These are phyloP conservation scores for Lepidonotus clava DNA, from an alignment of 2,888 invertebrate genomes.

Conservation along the genomic window DNA sequence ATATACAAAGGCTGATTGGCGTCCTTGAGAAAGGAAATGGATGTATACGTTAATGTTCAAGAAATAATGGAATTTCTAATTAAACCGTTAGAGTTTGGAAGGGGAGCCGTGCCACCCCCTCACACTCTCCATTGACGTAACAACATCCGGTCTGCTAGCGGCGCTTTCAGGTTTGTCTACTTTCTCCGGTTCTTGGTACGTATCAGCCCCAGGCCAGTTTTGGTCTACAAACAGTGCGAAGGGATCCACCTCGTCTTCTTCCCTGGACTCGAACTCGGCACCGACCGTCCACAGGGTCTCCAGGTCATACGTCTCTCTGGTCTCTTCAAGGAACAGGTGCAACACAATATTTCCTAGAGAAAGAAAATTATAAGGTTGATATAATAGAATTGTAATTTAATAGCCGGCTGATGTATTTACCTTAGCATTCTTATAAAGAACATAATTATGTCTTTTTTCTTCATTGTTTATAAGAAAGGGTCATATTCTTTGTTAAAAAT, in stretches of 20 bases:
- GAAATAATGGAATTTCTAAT: too few species aligned
- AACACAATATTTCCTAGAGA: constrained; percentile 92
- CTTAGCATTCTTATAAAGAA: too few species aligned
- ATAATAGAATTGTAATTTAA: too few species aligned
- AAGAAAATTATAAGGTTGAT: too few species aligned
- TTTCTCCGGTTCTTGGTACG: constrained; percentile 50
- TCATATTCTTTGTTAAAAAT: too few species aligned
- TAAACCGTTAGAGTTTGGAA: background rate
- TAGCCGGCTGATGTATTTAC: too few species aligned
- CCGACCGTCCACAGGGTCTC: constrained; percentile 96
- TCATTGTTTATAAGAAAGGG: too few species aligned
- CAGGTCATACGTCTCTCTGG: constrained; percentile 89
- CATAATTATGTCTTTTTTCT: too few species aligned
- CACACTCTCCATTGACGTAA: constrained; percentile 36
- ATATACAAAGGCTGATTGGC: too few species aligned
- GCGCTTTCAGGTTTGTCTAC: background rate
- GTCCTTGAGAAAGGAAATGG: too few species aligned
- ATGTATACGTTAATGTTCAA: too few species aligned
- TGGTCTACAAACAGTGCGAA: constrained; percentile 31
- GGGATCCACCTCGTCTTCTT: background rate
- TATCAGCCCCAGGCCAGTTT: constrained; percentile 54
- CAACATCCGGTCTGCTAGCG: background rate
- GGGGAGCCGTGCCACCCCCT: constrained; percentile 48
- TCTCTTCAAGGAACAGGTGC: constrained; percentile 89
- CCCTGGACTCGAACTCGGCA: constrained; percentile 51